A percentile compares a stretch with the other conserved stretches of the same genome.
Conservation (phyloP, 2,797 vertebrate genomes). For the Octomys mimax region DNA sequence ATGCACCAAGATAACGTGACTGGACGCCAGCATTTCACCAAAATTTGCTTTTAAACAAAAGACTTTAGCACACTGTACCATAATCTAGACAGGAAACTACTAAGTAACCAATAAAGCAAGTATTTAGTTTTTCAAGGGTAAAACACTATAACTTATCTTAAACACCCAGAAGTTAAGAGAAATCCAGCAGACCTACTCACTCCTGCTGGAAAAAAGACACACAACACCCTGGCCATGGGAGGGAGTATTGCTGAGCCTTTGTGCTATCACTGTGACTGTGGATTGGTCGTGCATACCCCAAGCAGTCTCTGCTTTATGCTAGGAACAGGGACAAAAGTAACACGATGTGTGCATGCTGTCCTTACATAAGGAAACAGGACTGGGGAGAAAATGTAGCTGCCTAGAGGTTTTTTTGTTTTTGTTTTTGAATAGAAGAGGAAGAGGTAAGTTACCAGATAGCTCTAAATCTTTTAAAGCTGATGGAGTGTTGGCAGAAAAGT, state of each 20-base stretch:
- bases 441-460: background rate
- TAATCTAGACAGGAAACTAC: slow-evolving; percentile 24
- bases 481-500: background rate
- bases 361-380: slow-evolving; percentile 16
- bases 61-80: background rate
- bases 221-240: background rate
- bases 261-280: slow-evolving; percentile 7
- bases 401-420: slow-evolving; percentile 12
- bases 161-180: slow-evolving; percentile 53
- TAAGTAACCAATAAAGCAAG: slow-evolving; percentile 60
- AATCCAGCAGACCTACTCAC: slow-evolving; percentile 18
- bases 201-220: background rate
- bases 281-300: background rate
- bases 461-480: background rate
- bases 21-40: background rate
- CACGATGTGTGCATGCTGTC: slow-evolving; percentile 7
- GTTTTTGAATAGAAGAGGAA: slow-evolving; percentile 4
- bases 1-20: background rate
- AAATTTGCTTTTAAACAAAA: background rate
- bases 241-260: slow-evolving; percentile 16
- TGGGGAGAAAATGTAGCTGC: slow-evolving; percentile 53
- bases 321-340: background rate
- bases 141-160: slow-evolving; percentile 62
- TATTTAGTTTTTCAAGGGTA: background rate
- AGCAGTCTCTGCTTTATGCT: background rate